phyloP scores from a whole-genome alignment of 2,888 invertebrate species.

The Lypha dubia region DNA sequence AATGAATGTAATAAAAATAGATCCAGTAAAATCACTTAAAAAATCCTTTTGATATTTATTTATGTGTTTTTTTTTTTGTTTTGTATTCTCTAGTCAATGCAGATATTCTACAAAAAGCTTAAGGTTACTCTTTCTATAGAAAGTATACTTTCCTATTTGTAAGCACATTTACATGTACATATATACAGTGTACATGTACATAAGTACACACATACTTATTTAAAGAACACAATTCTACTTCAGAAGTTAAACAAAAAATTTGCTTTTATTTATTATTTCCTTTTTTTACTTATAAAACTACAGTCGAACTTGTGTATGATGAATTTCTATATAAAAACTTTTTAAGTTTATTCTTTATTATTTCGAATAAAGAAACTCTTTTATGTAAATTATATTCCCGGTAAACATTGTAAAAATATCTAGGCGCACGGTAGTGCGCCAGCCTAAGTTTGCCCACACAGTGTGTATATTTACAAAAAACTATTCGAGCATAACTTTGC shows the following conservation, averaged over 20 bases:
- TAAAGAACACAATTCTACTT: constrained; percentile 11
- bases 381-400: too few species aligned
- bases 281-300: background rate
- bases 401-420: too few species aligned
- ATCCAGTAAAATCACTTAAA: too few species aligned
- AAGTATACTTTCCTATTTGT: background rate
- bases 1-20: background rate
- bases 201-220: background rate
- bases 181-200: background rate
- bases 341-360: too few species aligned
- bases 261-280: background rate
- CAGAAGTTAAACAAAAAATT: background rate
- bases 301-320: background rate
- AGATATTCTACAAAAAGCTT: background rate
- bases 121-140: background rate
- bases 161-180: background rate
- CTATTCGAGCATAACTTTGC: too few species aligned
- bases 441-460: too few species aligned
- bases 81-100: background rate
- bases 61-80: background rate
- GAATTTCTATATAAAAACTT: too few species aligned
- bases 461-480: too few species aligned
- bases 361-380: too few species aligned
- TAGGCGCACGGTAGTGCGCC: too few species aligned
- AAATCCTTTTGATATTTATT: background rate